Base-by-base conservation (phyloP, 2,113 vertebrate genomes). In the Corvus moneduloides region DNA sequence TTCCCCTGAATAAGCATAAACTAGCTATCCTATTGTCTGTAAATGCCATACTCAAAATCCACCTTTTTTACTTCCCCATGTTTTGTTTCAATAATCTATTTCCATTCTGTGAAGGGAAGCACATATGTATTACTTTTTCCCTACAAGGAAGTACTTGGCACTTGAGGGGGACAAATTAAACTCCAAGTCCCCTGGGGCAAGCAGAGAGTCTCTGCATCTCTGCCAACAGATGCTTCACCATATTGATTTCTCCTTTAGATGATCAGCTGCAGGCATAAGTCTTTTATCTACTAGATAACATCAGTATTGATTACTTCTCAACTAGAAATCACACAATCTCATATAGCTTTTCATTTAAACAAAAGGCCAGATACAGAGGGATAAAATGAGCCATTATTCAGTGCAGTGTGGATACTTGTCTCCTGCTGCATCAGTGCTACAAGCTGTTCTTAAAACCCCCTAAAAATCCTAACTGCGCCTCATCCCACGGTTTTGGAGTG, bases 231-330 rank as follows among this genome's bases (percentile, higher is more conserved):
- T 95, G 92, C 75, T 94, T 86, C 87, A 84, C 32, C 21, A 46
- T 37, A 95, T 75, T 76, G 80, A 68, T 94, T 96, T 93, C 64
- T 96, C 82, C 87, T 83, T 91, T 68, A 69, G 51, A 92, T 89
- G 43, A 95, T 94, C 92, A 96, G 94, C 77, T 94, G 52, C 58
- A 93, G 37, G 91, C 74, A 7, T 54, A 75, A 93, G 80, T 68
- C 48, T 63, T 89, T 92, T 84, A 55, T 90, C 24, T 90, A 85
- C 48, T 78, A 96, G 77, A 62, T 71, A 59, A 91, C 79, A 93
- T 62, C 75, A 77, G 39, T 88, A 97, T 93, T 77, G 93, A 96
- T 86, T 93, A 91, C 49, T 88, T 93, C 68, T 93, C 82, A 87
- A 37, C 55, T 28, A 94, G 81, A 63, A 95, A 93, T 74, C 92